phyloP scores from a whole-genome alignment of 2,888 invertebrate species.

The Thysanoteuthis rhombus region DNA sequence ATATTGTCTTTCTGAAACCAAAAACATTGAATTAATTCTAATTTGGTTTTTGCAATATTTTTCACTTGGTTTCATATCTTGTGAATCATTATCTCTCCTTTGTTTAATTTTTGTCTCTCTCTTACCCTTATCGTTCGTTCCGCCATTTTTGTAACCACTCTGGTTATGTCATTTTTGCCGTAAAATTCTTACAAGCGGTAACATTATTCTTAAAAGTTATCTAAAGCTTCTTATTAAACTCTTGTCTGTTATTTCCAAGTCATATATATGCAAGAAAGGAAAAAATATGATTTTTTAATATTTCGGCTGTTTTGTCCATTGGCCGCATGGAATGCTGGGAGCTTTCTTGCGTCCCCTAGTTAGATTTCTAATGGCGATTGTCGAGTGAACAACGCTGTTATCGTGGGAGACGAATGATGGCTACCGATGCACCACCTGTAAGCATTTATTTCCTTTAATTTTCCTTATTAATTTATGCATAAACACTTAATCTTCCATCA shows the following conservation, averaged over 20 bases:
- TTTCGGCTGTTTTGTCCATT: constrained; percentile 14
- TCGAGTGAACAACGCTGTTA: constrained; percentile 36
- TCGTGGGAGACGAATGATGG: constrained; percentile 40
- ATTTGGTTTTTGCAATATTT: not conserved
- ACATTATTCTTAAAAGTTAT: not conserved
- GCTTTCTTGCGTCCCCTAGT: not conserved
- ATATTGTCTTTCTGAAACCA: not conserved
- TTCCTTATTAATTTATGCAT: not conserved
- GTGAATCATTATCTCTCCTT: not conserved
- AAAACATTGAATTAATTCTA: not conserved
- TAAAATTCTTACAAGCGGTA: not conserved
- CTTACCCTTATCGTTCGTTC: not conserved
- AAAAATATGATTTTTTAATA: not conserved
- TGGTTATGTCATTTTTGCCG: not conserved
- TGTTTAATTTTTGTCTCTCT: not conserved
- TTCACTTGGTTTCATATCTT: not conserved
- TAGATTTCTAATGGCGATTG: constrained; percentile 32
- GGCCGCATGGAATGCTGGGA: constrained; percentile 31
- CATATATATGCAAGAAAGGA: not conserved
- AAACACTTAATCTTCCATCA: not conserved
- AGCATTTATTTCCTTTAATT: constrained; percentile 34
- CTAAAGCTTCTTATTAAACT: not conserved
- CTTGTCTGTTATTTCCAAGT: not conserved
- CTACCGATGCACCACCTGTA: constrained; percentile 41
- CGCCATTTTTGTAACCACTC: not conserved